Conservation (phyloP, 2,797 vertebrate genomes). For the Chaetophractus vellerosus region DNA sequence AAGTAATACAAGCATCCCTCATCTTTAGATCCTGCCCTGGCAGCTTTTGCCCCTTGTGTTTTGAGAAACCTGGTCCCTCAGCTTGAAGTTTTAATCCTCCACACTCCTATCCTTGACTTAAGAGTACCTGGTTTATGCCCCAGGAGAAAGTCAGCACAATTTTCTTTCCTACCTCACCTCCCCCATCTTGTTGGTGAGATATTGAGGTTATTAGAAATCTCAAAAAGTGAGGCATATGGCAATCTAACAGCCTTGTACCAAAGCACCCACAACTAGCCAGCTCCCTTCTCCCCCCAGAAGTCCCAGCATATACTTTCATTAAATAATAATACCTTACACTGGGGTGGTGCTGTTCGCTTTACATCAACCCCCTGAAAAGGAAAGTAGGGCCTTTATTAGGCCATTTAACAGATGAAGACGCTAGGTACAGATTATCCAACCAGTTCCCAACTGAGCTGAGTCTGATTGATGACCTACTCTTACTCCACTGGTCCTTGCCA, state of each 20-base stretch:
- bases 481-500: neutral
- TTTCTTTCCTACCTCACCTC: neutral
- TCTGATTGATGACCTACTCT: conserved; percentile 18
- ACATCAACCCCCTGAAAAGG: neutral
- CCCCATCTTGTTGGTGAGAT: neutral
- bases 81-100: neutral
- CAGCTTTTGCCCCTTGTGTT: conserved; percentile 17
- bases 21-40: conserved; percentile 24
- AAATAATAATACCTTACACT: neutral
- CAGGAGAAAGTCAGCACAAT: neutral
- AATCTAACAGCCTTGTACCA: neutral
- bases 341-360: neutral
- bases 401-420: neutral
- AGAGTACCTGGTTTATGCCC: neutral
- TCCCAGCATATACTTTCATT: neutral
- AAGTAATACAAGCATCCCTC: conserved; percentile 46
- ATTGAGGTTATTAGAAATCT: neutral
- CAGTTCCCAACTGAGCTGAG: neutral
- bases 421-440: neutral
- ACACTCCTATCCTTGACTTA: conserved; percentile 23
- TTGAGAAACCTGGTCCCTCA: conserved; percentile 14
- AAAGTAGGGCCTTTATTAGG: neutral
- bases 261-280: neutral
- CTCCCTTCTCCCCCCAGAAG: neutral
- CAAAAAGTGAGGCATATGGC: neutral